Percentiles rank a stretch among this genome's conserved stretches.
These are phyloP conservation scores for Lanius collurio DNA, from an alignment of 2,113 vertebrate genomes.

Conservation along the genomic window DNA sequence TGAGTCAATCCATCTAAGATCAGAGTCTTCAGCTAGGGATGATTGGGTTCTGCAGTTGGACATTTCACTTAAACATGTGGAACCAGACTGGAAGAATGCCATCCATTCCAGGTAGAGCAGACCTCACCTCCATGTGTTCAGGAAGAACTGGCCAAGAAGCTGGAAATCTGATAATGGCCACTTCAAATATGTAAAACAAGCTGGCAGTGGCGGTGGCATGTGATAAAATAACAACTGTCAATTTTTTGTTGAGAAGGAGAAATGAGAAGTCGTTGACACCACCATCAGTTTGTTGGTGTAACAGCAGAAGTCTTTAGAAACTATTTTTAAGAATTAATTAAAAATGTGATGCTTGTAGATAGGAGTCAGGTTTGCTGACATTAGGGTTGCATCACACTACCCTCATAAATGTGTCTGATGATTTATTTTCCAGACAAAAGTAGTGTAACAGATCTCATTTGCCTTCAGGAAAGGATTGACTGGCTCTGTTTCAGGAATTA, in stretches of 20 bases:
- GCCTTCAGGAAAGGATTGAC: not conserved
- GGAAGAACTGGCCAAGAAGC: not conserved
- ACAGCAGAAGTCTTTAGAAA: not conserved
- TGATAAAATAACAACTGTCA: not conserved
- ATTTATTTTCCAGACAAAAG: not conserved
- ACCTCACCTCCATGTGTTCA: not conserved
- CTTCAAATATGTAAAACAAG: not conserved
- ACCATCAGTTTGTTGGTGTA: not conserved
- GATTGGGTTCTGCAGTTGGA: not conserved
- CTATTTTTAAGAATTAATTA: not conserved
- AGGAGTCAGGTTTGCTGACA: not conserved
- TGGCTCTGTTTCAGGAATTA: not conserved
- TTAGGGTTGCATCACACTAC: not conserved
- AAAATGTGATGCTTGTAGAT: not conserved
- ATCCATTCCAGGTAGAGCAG: not conserved
- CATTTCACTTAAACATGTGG: not conserved
- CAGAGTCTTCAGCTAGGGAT: not conserved
- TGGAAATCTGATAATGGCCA: not conserved
- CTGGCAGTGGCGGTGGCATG: not conserved
- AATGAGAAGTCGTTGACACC: not conserved
- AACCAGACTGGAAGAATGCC: not conserved
- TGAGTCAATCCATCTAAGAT: not conserved
- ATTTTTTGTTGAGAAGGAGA: not conserved
- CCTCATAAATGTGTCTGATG: not conserved
- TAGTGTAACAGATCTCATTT: not conserved